phyloP scores from a whole-genome alignment of 2,113 vertebrate genomes.

The Coregonus clupeaformis region DNA sequence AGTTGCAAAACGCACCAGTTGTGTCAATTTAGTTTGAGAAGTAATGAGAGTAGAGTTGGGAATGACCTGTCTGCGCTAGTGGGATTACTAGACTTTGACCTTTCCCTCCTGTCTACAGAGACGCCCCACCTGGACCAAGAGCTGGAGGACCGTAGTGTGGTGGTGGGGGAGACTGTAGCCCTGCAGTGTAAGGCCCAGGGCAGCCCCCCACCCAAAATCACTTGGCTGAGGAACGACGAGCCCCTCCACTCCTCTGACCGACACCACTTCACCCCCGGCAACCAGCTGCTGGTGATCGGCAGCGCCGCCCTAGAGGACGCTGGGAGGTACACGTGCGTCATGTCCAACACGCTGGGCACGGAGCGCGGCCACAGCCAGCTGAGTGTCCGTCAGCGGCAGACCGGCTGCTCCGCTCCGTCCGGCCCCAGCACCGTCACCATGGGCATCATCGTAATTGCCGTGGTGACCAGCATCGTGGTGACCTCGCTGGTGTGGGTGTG shows the following conservation, averaged over 20 bases:
- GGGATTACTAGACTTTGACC: neutral
- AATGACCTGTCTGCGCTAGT: neutral
- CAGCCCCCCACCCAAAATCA: constrained; percentile 87
- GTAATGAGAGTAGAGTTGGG: too few relatives aligned
- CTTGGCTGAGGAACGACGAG: constrained; percentile 89
- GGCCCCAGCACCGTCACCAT: constrained; percentile 75
- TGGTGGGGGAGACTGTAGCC: constrained; percentile 87
- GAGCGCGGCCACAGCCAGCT: constrained; percentile 91
- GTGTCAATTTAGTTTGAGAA: too few relatives aligned
- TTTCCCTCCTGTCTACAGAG: constrained; percentile 68
- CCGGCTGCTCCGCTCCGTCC: constrained; percentile 37
- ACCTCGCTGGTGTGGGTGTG: constrained; percentile 98
- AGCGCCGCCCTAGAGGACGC: constrained; percentile 81
- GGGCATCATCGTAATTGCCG: constrained; percentile 93
- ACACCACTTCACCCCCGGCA: constrained; percentile 92
- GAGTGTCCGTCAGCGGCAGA: constrained; percentile 63
- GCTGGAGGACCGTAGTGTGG: constrained; percentile 84
- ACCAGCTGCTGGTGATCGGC: constrained; percentile 90
- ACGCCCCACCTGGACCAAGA: constrained; percentile 84
- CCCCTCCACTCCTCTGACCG: constrained; percentile 82
- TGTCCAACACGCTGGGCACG: constrained; percentile 93
- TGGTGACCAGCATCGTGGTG: constrained; percentile 93
- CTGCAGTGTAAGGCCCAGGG: constrained; percentile 93
- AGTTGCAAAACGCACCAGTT: too few relatives aligned
- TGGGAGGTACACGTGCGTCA: constrained; percentile 92